Base-by-base conservation (phyloP, 1,140 invertebrate genomes). In the Microplitis demolitor region DNA sequence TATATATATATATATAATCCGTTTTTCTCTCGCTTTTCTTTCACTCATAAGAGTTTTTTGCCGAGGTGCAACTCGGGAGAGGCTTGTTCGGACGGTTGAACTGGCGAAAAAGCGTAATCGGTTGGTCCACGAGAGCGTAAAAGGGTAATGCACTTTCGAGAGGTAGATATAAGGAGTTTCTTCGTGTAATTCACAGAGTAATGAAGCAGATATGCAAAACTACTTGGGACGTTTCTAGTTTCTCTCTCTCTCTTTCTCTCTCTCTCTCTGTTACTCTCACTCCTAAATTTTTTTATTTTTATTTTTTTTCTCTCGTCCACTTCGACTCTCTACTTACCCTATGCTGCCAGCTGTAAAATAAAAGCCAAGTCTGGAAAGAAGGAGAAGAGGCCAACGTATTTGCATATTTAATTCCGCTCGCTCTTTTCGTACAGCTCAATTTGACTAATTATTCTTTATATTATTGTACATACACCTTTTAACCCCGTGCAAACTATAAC, bases 151-250 rank as follows among this genome's bases (percentile, higher is more conserved):
- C 69, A 64, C 63, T 70, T 73, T 64, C 16, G 62, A 71, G 45
- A 51, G 35, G 39, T 60, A 74, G 69, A 76, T 75, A 76, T 76
- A 79, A 77, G 76, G 72, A 77, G 75, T 78, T 75, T 61, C 72
- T 76, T 66, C 72, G 62, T 66, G 73, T 81, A 78, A 79, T 78
- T 78, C 74, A 69, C 68, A 62, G 63, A 74, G 74, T 80, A 79
- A 81, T 78, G 75, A 80, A 81, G 79, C 72, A 78, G 78, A 80
- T 79, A 81, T 81, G 79, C 79, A 80, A 80, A 79, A 81, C 78
- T 80, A 78, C 76, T 79, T 77, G 78, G 72, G 66, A 72, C 63
- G 72, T 77, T 70, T 66, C 54, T 34, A 60, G 50, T 45, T 63
- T 33, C 11, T 64, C 45, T 67, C 35, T n/a, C 39, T 75, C n/a